Evolutionary conservation across 1,140 invertebrate species (phyloP).

Genomic region (Maniola jurtina): DNA sequence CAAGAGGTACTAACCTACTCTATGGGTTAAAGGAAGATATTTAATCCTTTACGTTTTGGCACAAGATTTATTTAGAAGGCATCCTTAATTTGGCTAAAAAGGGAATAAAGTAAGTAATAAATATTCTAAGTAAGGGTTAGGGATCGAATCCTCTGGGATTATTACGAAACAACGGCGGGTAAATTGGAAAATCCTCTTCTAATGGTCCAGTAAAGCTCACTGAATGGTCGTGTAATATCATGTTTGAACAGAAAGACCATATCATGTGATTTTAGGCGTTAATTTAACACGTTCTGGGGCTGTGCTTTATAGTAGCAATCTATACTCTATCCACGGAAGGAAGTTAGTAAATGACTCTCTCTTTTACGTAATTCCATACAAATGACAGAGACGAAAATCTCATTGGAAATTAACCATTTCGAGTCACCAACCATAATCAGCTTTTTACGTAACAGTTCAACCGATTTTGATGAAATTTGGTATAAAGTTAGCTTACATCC

Average conservation of each 20-base stretch:
- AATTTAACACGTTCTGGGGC: too few species aligned
- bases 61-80: conserved; percentile 26
- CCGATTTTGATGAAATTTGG: too few species aligned
- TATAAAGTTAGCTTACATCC: too few species aligned
- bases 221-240: not conserved
- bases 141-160: conserved; percentile 28
- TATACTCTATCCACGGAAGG: too few species aligned
- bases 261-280: too few species aligned
- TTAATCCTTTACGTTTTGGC: conserved; percentile 18
- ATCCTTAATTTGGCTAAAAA: conserved; percentile 29
- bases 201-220: conserved; percentile 12
- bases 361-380: too few species aligned
- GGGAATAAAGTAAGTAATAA: conserved; percentile 27
- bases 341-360: too few species aligned
- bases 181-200: conserved; percentile 23
- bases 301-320: too few species aligned
- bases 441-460: too few species aligned
- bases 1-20: not conserved
- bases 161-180: conserved; percentile 23
- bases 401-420: too few species aligned
- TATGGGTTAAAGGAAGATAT: conserved; percentile 13
- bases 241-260: not conserved
- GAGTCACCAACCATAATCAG: too few species aligned
- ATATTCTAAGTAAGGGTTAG: conserved; percentile 29
- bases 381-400: too few species aligned